Evolutionary conservation across 2,888 invertebrate species (phyloP).

Genomic region (Acanthosoma haemorrhoidale): DNA sequence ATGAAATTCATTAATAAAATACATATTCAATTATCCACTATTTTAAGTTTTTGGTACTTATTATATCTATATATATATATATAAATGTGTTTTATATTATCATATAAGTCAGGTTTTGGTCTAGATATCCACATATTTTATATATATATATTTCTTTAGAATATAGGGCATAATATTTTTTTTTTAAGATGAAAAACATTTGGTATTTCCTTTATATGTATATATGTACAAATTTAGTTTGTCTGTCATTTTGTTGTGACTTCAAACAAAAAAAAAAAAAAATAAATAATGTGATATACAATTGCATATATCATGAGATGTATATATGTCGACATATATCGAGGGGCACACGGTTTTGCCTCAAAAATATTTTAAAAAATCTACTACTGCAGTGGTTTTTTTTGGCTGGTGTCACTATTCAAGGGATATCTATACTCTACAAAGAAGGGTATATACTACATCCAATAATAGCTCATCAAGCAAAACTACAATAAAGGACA

Average conservation of each 20-base stretch:
- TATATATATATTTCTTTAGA: slow-evolving; percentile 10
- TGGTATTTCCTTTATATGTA: not conserved
- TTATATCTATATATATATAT: not conserved
- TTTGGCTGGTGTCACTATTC: not conserved
- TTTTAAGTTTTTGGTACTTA: not conserved
- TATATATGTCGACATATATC: not conserved
- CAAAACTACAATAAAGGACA: slow-evolving; percentile 7
- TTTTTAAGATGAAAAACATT: slow-evolving; percentile 20
- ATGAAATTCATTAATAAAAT: slow-evolving; percentile 12
- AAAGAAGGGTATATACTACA: not conserved
- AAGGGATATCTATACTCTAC: not conserved
- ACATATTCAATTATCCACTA: slow-evolving; percentile 17
- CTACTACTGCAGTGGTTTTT: not conserved
- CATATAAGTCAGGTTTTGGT: not conserved
- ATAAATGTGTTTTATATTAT: too few species aligned
- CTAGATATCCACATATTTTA: not conserved
- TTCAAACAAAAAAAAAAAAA: too few species aligned
- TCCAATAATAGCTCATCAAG: not conserved
- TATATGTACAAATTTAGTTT: slow-evolving; percentile 15
- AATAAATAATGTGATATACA: too few species aligned
- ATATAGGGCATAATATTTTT: slow-evolving; percentile 15
- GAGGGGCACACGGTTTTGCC: not conserved
- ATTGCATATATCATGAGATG: too few species aligned
- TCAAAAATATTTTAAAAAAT: not conserved
- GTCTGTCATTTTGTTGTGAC: not conserved